Evolutionary conservation across 2,888 invertebrate species (phyloP), one percentile per base, ranked within the genome.

Genomic region (Coecobrya sp.): DNA sequence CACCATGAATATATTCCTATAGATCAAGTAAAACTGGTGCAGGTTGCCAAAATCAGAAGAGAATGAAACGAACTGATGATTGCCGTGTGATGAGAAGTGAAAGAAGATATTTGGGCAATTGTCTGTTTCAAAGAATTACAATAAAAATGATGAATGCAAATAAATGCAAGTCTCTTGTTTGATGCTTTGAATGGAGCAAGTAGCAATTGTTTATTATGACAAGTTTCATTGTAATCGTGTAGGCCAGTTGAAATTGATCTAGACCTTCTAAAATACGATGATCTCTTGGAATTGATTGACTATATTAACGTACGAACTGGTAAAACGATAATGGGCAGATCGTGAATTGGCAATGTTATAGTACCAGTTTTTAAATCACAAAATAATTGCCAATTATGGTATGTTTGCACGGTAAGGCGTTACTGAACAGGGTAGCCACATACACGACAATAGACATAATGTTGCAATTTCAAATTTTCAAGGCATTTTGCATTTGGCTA

Each of bases 301-400:
- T 19, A 10, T 16, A 59, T 59, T 22, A 19, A 13, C 22, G 22
- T 59, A 59, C 19, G 59, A 59, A 19, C 59, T 59, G 59, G 19
- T 16, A 59, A 1, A 59, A 22, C 19, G 3, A 10, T 62, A 19
- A 62, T 62, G 59, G 59, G 59, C 10, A 19, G 22, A 59, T 59
- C 59, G 52, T 84, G 25, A 84, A 62, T n/a, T 68, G 30, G 65
- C 27, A 68, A 68, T 68, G 25, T 16, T 59, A 45, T 65, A 42
- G 36, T 85, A 68, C 85, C 55, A 45, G 85, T 86, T 86, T 59
- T 30, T 73, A 86, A 86, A 52, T 73, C 86, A 55, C 36, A 36
- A 22, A 86, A 73, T 86, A 86, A 86, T 86, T 86, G 86, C 52
- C 86, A 86, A 86, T 86, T 86, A 86, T 49, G 52, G 22, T 36